phyloP scores from a whole-genome alignment of 2,113 vertebrate species.

The Scomber colias region DNA sequence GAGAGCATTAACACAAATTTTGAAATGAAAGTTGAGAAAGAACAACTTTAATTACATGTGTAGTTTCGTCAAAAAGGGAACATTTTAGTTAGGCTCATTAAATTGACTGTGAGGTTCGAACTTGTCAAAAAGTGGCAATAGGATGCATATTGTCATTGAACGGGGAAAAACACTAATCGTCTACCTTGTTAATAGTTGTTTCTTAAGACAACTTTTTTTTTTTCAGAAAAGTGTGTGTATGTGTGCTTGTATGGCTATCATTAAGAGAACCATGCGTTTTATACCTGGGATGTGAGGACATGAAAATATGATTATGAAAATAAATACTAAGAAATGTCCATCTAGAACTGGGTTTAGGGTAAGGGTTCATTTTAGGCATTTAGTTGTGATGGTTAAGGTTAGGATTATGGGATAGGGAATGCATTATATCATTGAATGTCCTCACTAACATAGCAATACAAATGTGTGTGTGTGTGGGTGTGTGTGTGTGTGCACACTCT shows the following conservation, averaged over 20 bases:
- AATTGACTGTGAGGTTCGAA: constrained; percentile 18
- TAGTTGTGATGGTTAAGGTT: no score
- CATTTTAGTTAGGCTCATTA: not conserved
- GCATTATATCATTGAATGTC: no score
- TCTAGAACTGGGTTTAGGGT: no score
- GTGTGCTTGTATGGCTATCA: not conserved
- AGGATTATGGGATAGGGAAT: no score
- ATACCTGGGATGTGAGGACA: no score
- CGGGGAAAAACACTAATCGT: not conserved
- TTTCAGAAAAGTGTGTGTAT: not conserved
- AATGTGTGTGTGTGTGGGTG: not conserved
- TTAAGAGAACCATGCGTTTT: no score
- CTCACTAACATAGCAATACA: no score
- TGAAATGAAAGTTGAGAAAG: not conserved
- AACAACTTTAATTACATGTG: not conserved
- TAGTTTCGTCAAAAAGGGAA: not conserved
- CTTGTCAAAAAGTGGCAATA: not conserved
- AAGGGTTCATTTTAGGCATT: no score
- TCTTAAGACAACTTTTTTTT: not conserved
- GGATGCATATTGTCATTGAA: not conserved
- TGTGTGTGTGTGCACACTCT: not conserved
- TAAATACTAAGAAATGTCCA: no score
- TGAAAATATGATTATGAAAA: no score
- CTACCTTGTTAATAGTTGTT: not conserved
- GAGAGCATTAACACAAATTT: not conserved